phyloP scores from a whole-genome alignment of 2,797 vertebrate genomes.

The Acipenser ruthenus region DNA sequence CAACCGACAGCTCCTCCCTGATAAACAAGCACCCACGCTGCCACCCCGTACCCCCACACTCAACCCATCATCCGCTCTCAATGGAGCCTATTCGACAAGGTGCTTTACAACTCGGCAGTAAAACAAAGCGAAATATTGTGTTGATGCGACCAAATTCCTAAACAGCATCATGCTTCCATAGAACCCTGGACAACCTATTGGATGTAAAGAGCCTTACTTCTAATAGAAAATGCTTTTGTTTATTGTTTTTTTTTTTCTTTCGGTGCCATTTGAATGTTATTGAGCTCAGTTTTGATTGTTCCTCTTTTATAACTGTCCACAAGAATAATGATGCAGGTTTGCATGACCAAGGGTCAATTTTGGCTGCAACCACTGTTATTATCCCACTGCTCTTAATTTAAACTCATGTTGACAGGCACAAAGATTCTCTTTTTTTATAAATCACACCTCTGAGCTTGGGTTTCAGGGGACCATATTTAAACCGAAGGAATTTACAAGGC shows the following conservation, averaged over 20 bases:
- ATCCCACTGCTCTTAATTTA: constrained; percentile 54
- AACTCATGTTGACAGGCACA: constrained; percentile 86
- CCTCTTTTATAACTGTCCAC: constrained; percentile 32
- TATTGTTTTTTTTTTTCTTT: constrained; percentile 22
- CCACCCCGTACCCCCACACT: constrained; percentile 71
- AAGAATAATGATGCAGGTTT: constrained; percentile 47
- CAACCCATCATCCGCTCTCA: constrained; percentile 77
- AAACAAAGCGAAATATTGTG: constrained; percentile 62
- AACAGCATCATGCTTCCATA: constrained; percentile 15
- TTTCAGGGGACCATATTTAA: constrained; percentile 49
- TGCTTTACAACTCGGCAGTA: constrained; percentile 59
- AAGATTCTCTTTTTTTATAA: constrained; percentile 54
- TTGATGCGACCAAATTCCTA: constrained; percentile 34
- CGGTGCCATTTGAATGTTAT: constrained; percentile 24
- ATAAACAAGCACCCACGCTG: constrained; percentile 76
- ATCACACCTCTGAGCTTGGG: constrained; percentile 41
- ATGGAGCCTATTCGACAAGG: constrained; percentile 79
- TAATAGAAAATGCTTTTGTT: constrained; percentile 24
- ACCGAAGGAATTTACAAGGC: constrained; percentile 75
- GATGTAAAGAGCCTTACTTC: constrained; percentile 28
- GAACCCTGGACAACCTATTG: constrained; percentile 28
- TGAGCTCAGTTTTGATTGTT: constrained; percentile 29
- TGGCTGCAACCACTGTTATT: constrained; percentile 51
- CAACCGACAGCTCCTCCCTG: constrained; percentile 67
- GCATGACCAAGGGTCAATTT: constrained; percentile 51